Conservation (phyloP, 2,797 vertebrate genomes). For the Fistularia commersonii region DNA sequence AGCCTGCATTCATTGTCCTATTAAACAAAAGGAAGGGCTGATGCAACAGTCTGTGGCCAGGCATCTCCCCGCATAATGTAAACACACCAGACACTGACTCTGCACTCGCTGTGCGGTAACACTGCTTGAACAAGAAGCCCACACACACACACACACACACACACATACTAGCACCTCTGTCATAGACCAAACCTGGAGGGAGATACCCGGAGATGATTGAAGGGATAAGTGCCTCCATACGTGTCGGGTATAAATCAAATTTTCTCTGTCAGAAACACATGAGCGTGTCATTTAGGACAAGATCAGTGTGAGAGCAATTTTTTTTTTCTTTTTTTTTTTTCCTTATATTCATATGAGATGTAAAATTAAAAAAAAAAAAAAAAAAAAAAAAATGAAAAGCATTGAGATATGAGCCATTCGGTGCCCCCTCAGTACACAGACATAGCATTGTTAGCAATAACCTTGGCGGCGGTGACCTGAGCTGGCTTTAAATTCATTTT, state of each 20-base stretch:
- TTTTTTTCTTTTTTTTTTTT: no score
- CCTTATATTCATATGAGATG: no score
- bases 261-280: conserved; percentile 22
- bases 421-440: neutral
- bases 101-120: conserved; percentile 36
- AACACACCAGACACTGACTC: conserved; percentile 56
- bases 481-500: conserved; percentile 43
- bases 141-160: conserved; percentile 4
- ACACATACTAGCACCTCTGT: conserved; percentile 1
- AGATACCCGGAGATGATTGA: conserved; percentile 42
- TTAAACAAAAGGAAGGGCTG: conserved; percentile 62
- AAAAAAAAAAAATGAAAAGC: no score
- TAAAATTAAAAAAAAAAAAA: no score
- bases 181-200: conserved; percentile 35
- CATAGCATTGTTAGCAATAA: conserved; percentile 18
- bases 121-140: conserved; percentile 29
- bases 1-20: conserved; percentile 51
- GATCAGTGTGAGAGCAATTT: no score
- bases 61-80: conserved; percentile 45
- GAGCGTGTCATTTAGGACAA: neutral
- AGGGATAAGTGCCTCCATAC: conserved; percentile 33
- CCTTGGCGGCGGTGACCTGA: conserved; percentile 27
- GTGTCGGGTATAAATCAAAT: conserved; percentile 29
- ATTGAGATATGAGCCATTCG: neutral
- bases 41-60: conserved; percentile 59